These are phyloP conservation scores for Ypsolopha sequella DNA, from an alignment of 2,888 invertebrate genomes.

Conservation along the genomic window DNA sequence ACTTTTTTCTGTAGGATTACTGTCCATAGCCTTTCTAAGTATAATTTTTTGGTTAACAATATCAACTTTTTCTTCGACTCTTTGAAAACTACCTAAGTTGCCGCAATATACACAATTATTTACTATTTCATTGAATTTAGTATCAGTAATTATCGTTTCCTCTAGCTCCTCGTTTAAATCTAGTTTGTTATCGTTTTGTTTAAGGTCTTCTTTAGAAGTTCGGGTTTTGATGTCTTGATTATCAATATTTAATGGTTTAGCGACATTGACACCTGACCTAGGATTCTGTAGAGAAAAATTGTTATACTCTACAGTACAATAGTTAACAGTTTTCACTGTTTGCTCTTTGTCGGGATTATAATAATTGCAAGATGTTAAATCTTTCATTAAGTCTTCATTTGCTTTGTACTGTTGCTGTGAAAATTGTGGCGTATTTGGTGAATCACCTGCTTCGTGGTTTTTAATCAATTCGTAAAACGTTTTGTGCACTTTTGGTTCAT, in stretches of 20 bases:
- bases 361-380: slow-evolving; percentile 38
- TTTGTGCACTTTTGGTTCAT: not conserved
- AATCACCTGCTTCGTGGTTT: not conserved
- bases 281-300: slow-evolving; percentile 1
- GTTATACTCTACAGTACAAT: slow-evolving; percentile 46
- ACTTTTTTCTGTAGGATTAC: slow-evolving; percentile 18
- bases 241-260: too few species aligned
- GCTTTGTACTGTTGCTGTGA: slow-evolving; percentile 15
- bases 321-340: slow-evolving; percentile 37
- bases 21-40: slow-evolving; percentile 30
- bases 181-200: slow-evolving; percentile 12
- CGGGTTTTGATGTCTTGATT: too few species aligned
- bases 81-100: slow-evolving; percentile 13
- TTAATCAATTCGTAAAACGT: not conserved
- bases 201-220: not conserved
- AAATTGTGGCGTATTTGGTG: not conserved
- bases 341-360: slow-evolving; percentile 28
- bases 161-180: slow-evolving; percentile 3
- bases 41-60: slow-evolving; percentile 20
- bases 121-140: slow-evolving; percentile 7
- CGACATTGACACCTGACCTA: too few species aligned
- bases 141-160: too few species aligned
- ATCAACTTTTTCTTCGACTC: slow-evolving; percentile 11
- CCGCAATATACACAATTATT: slow-evolving; percentile 38
- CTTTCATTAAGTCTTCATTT: slow-evolving; percentile 35